Percentiles rank a stretch among this genome's conserved stretches.
phyloP scores from a whole-genome alignment of 2,888 invertebrate species.

The Philaethria dido region DNA sequence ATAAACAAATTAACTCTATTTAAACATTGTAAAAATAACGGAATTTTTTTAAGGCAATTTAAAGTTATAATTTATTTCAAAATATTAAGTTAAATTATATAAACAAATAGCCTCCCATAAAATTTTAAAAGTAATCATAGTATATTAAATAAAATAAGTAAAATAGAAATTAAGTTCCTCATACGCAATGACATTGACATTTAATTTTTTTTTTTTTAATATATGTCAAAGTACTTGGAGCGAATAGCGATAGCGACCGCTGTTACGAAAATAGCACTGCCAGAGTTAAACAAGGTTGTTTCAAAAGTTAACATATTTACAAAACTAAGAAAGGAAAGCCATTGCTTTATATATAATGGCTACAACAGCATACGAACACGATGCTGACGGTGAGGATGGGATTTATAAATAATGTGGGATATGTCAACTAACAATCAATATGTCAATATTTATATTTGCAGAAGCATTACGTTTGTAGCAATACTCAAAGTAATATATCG shows the following conservation, averaged over 20 bases:
- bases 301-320: slow-evolving; percentile 36
- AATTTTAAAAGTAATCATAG: not conserved
- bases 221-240: slow-evolving; percentile 41
- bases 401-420: slow-evolving; percentile 31
- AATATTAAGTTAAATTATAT: too few species aligned
- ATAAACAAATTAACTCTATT: too few species aligned
- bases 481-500: slow-evolving; percentile 2
- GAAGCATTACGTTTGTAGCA: slow-evolving; percentile 20
- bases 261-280: slow-evolving; percentile 43
- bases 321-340: slow-evolving; percentile 16
- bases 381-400: slow-evolving; percentile 70
- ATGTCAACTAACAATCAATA: slow-evolving; percentile 33
- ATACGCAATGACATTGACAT: slow-evolving; percentile 21
- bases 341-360: slow-evolving; percentile 57
- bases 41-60: too few species aligned
- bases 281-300: slow-evolving; percentile 38
- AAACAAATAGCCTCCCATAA: too few species aligned
- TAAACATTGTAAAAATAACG: too few species aligned
- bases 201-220: not conserved
- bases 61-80: too few species aligned
- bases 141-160: not conserved
- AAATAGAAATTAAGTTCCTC: not conserved
- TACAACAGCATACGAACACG: slow-evolving; percentile 72
- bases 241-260: slow-evolving; percentile 26
- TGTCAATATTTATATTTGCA: slow-evolving; percentile 36